A percentile compares a stretch with the other conserved stretches of the same genome.
Conservation (phyloP, 2,888 invertebrate species). For the Tortrix viridana region DNA sequence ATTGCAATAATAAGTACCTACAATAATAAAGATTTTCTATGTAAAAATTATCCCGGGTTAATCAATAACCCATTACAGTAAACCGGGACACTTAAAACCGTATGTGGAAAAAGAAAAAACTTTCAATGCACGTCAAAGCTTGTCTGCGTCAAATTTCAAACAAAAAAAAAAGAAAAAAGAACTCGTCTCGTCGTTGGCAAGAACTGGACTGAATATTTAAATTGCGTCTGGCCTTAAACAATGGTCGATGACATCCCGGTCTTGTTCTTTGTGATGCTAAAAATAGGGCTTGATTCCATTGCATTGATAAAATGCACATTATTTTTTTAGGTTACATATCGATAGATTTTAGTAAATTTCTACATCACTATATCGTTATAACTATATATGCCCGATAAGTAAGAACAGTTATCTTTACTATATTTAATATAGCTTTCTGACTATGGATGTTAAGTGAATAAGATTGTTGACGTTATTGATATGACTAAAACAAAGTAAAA, state of each 20-base stretch:
- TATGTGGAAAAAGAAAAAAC: constrained; percentile 40
- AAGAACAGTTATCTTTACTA: neutral
- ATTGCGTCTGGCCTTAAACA: constrained; percentile 77
- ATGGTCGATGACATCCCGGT: constrained; percentile 67
- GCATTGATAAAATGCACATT: constrained; percentile 25
- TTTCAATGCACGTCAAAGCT: constrained; percentile 49
- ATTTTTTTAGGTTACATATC: neutral
- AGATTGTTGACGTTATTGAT: too few species aligned
- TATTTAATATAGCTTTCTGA: too few species aligned
- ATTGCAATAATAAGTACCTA: too few species aligned
- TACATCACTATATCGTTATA: neutral
- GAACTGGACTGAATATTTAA: constrained; percentile 71
- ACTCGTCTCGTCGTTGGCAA: constrained; percentile 56
- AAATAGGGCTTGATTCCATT: constrained; percentile 58
- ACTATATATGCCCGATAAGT: too few species aligned
- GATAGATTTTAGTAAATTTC: neutral
- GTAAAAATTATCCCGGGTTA: neutral
- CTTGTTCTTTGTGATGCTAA: constrained; percentile 74
- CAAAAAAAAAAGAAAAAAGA: constrained; percentile 56
- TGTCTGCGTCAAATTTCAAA: constrained; percentile 58
- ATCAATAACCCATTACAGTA: constrained; percentile 2
- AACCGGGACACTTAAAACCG: constrained; percentile 3
- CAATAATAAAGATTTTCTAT: too few species aligned
- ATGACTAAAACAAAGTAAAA: too few species aligned
- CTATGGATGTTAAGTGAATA: too few species aligned